phyloP scores from a whole-genome alignment of 2,113 vertebrate species.

The Fregetta grallaria region DNA sequence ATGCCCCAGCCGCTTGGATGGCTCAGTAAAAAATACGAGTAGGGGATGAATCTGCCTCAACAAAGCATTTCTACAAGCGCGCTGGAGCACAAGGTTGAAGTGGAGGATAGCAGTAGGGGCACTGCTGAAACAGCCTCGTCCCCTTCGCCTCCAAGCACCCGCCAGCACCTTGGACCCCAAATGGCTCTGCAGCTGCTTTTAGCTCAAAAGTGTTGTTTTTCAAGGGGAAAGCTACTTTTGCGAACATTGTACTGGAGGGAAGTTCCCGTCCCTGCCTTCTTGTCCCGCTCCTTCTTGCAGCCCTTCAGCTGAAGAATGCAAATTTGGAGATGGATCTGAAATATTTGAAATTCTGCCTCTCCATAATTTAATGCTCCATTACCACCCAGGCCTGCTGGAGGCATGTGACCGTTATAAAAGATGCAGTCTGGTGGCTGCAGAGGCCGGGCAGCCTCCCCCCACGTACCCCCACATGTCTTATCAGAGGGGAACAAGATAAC shows the following conservation, averaged over 20 bases:
- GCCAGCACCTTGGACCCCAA: background rate
- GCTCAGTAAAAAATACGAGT: accelerated
- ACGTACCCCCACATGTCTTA: background rate
- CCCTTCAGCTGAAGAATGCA: background rate
- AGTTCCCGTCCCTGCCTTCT: background rate
- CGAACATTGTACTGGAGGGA: accelerated
- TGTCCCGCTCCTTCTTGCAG: background rate
- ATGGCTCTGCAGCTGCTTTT: background rate
- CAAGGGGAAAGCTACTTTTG: background rate
- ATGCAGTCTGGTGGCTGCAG: background rate
- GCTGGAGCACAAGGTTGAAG: background rate
- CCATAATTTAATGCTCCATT: background rate
- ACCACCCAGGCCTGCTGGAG: background rate
- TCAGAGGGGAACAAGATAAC: background rate
- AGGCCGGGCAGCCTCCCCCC: background rate
- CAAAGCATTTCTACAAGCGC: background rate
- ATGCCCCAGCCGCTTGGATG: too few species aligned
- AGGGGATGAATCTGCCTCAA: background rate
- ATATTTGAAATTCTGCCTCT: background rate
- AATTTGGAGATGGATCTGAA: background rate
- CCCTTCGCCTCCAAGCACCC: background rate
- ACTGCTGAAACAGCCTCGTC: background rate
- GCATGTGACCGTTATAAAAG: background rate
- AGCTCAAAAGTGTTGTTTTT: background rate
- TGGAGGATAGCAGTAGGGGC: background rate